phyloP scores from a whole-genome alignment of 2,888 invertebrate genomes.

The Brenthis ino region DNA sequence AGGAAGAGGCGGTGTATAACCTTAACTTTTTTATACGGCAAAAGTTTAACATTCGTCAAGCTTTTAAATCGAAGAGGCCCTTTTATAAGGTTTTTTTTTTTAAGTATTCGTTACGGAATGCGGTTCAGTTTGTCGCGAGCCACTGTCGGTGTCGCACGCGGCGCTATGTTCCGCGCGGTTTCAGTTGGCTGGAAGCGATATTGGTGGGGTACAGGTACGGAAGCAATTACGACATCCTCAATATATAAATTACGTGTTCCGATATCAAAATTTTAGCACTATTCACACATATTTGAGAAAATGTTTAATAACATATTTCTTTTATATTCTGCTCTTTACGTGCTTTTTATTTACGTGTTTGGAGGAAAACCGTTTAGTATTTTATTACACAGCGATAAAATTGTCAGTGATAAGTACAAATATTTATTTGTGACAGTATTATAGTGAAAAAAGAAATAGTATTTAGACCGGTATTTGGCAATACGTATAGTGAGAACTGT shows the following conservation, averaged over 20 bases:
- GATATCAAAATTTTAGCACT: constrained; percentile 41
- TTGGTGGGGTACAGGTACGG: constrained; percentile 81
- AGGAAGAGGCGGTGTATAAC: constrained; percentile 3
- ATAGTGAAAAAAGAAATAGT: constrained; percentile 19
- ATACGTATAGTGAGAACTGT: constrained; percentile 27
- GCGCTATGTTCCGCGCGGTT: constrained; percentile 74
- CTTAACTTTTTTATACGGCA: background rate
- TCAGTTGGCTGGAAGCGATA: constrained; percentile 76
- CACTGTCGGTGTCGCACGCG: constrained; percentile 68
- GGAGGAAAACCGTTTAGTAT: background rate
- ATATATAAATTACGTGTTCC: constrained; percentile 55
- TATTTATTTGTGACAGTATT: background rate
- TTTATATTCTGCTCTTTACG: background rate
- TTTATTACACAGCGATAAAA: background rate
- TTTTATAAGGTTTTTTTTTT: constrained; percentile 11
- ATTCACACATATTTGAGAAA: background rate
- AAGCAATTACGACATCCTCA: constrained; percentile 69
- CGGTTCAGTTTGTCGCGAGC: constrained; percentile 66
- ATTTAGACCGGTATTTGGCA: constrained; percentile 38
- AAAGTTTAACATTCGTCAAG: background rate
- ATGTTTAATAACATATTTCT: background rate
- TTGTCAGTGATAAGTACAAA: background rate
- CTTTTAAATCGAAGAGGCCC: no score
- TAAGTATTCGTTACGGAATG: constrained; percentile 29
- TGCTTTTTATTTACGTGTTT: background rate